Evolutionary conservation across 2,113 vertebrate genomes (phyloP), one percentile per base, ranked within the genome.

Genomic region (Carlito syrichta): DNA sequence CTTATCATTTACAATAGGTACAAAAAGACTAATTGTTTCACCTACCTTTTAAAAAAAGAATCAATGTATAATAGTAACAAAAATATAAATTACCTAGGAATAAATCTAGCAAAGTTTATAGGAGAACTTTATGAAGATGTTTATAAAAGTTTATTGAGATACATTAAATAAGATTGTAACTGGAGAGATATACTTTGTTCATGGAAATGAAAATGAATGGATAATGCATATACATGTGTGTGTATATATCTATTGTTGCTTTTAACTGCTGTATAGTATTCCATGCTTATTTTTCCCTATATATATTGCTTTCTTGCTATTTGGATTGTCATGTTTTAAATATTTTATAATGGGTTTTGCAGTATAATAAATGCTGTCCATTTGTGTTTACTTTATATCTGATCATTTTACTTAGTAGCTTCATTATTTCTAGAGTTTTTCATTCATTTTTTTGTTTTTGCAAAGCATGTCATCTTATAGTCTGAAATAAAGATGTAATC

Each of bases 321-420:
- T 92, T 85, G 73, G 8, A 60, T 35, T 66, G 4, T 35, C 11
- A 43, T 50, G n/a, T 30, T 85, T 66, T 92, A 14, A 85, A 73
- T 73, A 71, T 43, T 56, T 63, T 78, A 50, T 89, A 69, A 54
- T 22, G 30, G 35, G 40, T 62, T 71, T 40, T 89, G 4, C 8
- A 89, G 27, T 91, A 54, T 68, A 91, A 91, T 2, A 96, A 86
- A 82, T 60, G 35, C 11, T 58, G 56, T 50, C 50, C 45, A 63
- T 58, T 92, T 87, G 20, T 52, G 60, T 87, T 86, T 73, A 79
- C 66, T 94, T 91, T 88, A 60, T 85, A 17, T 78, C 63, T 92
- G 45, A 63, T 63, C 40, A 71, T 89, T 56, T 85, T 84, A 88
- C 32, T 62, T 63, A 63, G 77, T 45, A 56, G 63, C 66, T 10